Evolutionary conservation across 2,797 vertebrate genomes (phyloP), one percentile per base, ranked within the genome.

Genomic region (Streptopelia turtur): DNA sequence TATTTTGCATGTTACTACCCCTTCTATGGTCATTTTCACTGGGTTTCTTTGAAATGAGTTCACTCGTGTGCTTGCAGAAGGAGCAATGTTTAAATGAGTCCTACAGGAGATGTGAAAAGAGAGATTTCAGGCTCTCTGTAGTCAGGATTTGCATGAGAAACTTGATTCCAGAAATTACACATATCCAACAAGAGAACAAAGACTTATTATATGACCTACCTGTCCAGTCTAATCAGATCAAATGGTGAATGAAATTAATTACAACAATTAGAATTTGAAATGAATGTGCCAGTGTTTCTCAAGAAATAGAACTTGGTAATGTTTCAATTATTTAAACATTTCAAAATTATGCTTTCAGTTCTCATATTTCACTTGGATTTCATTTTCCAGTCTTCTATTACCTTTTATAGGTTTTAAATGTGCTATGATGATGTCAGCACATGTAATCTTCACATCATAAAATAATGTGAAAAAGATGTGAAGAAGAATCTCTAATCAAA

Each of bases 191-290:
- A 76, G 61, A 81, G 57, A 86, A 93, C 33, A 86, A 89, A 81
- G 63, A 69, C 60, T 50, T 71, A 55, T 68, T 91, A 55, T 43
- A n/a, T 86, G 84, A 83, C 76, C 63, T 91, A 95, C 84, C 83
- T 86, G 63, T 55, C 69, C 55, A 66, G 39, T 74, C 55, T 86
- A 83, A 95, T 91, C 77, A 90, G n/a, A 37, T 79, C 47, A 97
- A 77, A 89, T 1, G 7, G 27, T 41, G 79, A 88, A 87, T 52
- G 22, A 85, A 93, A 95, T 92, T 75, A 93, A 92, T 93, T 88
- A 69, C 43, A 89, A 39, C 43, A 81, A 91, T 72, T 86, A 92
- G 77, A 89, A 91, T 76, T n/a, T 65, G 21, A 91, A 95, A 90
- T 68, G 1, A 85, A 61, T 89, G 85, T 61, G 49, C 28, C 78